Evolutionary conservation across 1,140 invertebrate species (phyloP).

Genomic region (Caerostris darwini): DNA sequence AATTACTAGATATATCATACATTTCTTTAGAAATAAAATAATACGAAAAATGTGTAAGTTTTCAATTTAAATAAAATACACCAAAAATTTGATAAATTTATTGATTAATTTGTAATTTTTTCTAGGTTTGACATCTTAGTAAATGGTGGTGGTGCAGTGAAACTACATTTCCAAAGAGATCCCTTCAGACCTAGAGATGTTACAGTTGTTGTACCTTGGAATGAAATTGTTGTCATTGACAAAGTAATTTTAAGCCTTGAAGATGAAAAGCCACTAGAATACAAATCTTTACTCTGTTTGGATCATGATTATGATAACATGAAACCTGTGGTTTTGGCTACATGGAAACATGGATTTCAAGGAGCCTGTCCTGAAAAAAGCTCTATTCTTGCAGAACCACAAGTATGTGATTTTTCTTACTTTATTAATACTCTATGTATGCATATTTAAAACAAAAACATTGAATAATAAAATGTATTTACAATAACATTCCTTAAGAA

Average conservation of each 20-base stretch:
- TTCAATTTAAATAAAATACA: not conserved
- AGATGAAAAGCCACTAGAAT: conserved; percentile 82
- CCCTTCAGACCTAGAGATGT: conserved; percentile 88
- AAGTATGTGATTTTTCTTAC: conserved; percentile 83
- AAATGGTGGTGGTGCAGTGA: conserved; percentile 99
- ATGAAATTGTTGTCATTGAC: conserved; percentile 94
- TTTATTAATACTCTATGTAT: too few species aligned
- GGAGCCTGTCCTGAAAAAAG: conserved; percentile 89
- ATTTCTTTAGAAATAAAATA: not conserved
- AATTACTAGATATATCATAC: too few species aligned
- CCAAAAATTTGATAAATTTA: not conserved
- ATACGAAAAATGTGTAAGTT: not conserved
- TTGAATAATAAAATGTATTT: too few species aligned
- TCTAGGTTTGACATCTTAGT: conserved; percentile 97
- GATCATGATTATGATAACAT: conserved; percentile 92
- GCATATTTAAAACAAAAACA: too few species aligned
- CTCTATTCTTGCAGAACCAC: conserved; percentile 93
- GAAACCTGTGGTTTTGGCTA: conserved; percentile 90
- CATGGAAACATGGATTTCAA: conserved; percentile 92
- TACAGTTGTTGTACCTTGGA: conserved; percentile 96
- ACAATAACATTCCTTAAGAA: too few species aligned
- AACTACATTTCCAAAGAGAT: conserved; percentile 96
- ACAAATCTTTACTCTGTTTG: conserved; percentile 84
- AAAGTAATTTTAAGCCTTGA: conserved; percentile 89
- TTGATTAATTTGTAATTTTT: not conserved